Evolutionary conservation across 2,888 invertebrate species (phyloP).

Genomic region (Tetramorium bicarinatum): DNA sequence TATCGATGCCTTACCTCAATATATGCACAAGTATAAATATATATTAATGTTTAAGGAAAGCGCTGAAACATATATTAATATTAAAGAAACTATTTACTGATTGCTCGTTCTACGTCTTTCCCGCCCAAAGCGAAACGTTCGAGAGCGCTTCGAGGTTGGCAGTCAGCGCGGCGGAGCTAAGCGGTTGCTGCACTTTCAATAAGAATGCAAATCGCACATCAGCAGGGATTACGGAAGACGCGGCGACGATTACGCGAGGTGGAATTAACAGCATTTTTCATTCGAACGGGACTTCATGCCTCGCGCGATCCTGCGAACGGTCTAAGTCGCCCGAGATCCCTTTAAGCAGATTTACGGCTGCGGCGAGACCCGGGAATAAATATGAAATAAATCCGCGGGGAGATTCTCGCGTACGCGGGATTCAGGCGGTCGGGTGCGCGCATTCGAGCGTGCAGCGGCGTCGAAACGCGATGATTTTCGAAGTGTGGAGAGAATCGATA

Average conservation of each 20-base stretch:
- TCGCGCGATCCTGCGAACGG: background rate
- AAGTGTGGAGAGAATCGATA: background rate
- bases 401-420: background rate
- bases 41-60: background rate
- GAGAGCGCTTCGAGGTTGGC: background rate
- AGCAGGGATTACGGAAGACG: conserved; percentile 17
- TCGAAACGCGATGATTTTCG: conserved; percentile 6
- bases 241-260: conserved; percentile 1
- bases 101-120: background rate
- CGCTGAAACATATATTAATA: background rate
- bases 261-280: conserved; percentile 23
- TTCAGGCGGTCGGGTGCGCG: too few species aligned
- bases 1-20: too few species aligned
- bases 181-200: conserved; percentile 7
- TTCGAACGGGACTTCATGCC: background rate
- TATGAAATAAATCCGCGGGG: conserved; percentile 19
- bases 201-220: conserved; percentile 32
- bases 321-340: conserved; percentile 30
- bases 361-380: background rate
- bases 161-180: background rate
- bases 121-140: background rate
- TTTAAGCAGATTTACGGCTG: conserved; percentile 11
- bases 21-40: background rate
- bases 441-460: background rate
- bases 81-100: background rate